Evolutionary conservation across 2,888 invertebrate genomes (phyloP).

Genomic region (Galeopsomyia nigrocyanea): DNA sequence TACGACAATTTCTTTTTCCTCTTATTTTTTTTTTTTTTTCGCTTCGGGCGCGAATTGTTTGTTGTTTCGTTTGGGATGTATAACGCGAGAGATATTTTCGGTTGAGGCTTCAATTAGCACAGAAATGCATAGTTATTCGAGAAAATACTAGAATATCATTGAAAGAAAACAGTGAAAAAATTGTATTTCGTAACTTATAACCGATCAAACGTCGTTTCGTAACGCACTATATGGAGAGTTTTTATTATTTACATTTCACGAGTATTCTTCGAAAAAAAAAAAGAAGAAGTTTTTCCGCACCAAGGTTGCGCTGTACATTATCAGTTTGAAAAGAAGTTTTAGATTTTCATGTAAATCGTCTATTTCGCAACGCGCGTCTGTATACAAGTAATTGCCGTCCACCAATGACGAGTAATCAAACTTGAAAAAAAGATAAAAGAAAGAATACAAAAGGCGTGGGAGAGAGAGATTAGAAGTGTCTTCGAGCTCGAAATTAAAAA

Average conservation of each 20-base stretch:
- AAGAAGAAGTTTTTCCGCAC: too few species aligned
- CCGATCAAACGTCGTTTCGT: too few species aligned
- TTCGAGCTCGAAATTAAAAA: background rate
- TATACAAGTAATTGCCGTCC: background rate
- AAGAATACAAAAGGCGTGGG: constrained; percentile 13
- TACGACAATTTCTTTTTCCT: background rate
- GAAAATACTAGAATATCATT: too few species aligned
- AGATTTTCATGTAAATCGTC: background rate
- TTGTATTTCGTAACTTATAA: too few species aligned
- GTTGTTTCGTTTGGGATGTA: background rate
- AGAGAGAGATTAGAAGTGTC: constrained; percentile 26
- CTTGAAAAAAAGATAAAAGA: background rate
- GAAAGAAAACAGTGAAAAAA: too few species aligned
- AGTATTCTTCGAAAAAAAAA: too few species aligned
- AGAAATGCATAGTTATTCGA: too few species aligned
- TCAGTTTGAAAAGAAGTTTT: background rate
- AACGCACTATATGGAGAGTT: too few species aligned
- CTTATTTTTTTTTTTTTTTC: background rate
- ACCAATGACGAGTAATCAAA: background rate
- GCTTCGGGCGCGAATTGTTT: background rate
- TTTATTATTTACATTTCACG: too few species aligned
- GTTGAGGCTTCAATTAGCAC: background rate
- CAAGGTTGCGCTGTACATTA: background rate
- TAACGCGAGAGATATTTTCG: background rate
- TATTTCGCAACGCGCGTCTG: background rate